Base-by-base conservation (phyloP, 1,140 invertebrate species). In the Rhagoletis zephyria region DNA sequence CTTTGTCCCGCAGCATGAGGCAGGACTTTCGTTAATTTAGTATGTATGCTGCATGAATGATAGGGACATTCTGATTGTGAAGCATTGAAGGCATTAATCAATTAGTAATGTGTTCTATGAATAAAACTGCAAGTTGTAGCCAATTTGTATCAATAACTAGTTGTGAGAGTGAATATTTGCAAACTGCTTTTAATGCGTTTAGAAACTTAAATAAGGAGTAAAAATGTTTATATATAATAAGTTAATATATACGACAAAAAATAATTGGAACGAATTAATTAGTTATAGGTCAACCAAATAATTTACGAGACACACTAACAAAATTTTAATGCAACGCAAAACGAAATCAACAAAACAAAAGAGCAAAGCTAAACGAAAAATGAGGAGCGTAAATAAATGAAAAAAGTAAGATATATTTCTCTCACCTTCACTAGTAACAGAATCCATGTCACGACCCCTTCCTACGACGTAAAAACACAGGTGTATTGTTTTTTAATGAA, bases 351-450 rank as follows among this genome's bases (percentile, higher is more conserved):
- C 60, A 51, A 85, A 74, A 87, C 61, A 51, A 67, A 85, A 85
- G 10, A 59, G 63, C n/a, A 12, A 81, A 81, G 74, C 74, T 85
- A 63, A 85, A 85, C 59, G 59, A 61, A 30, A 85, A 45, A 63
- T 85, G 85, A 85, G 14, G 42, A 61, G 16, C 30, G 19, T 85
- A 45, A 63, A 85, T 10, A 63, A 63, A 60, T 63, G 12, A 63
- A 85, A 85, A 60, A 85, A 85, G 12, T 45, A 85, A 61, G 60
- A 19, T 42, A 85, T 40, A 60, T 16, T 85, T 42, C 77, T 94
- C 93, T 94, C 94, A 95, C 94, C 94, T 94, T 95, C 94, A 70
- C 94, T 94, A 74, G 94, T 94, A 89, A 94, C 93, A 87, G 94
- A 94, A 91, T 95, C 94, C 90, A 94, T 93, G 90, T 94, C 94